Percentiles rank a stretch among this genome's conserved stretches.
Evolutionary conservation across 2,888 invertebrate genomes (phyloP).

Genomic region (Euzophera pinguis): DNA sequence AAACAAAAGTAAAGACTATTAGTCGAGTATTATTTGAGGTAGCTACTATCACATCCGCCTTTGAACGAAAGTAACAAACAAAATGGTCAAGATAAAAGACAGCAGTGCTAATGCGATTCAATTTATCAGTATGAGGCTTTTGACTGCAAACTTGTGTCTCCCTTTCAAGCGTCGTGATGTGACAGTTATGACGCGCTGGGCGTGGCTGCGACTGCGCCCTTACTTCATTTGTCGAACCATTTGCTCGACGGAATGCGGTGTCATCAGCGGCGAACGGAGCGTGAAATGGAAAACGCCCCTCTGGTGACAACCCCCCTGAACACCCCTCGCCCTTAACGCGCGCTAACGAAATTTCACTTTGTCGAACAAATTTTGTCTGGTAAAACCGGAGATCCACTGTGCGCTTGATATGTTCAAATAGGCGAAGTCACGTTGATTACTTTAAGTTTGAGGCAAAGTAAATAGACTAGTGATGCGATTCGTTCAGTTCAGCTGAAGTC

Average conservation of each 20-base stretch:
- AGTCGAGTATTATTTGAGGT: not conserved
- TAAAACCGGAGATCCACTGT: conserved; percentile 33
- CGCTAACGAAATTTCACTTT: conserved; percentile 70
- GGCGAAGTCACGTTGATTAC: conserved; percentile 45
- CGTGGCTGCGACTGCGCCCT: conserved; percentile 68
- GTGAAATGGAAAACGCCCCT: conserved; percentile 79
- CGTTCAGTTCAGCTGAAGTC: conserved; percentile 27
- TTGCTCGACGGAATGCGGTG: conserved; percentile 74
- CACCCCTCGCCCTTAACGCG: conserved; percentile 48
- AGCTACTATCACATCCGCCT: not conserved
- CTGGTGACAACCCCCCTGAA: conserved; percentile 51
- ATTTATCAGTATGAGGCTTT: conserved; percentile 54
- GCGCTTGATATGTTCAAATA: conserved; percentile 45
- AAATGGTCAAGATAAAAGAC: conserved; percentile 22
- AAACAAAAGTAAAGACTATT: conserved; percentile 19
- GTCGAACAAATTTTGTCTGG: conserved; percentile 41
- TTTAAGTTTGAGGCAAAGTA: conserved; percentile 34
- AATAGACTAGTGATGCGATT: conserved; percentile 30
- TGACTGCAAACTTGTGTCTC: conserved; percentile 29
- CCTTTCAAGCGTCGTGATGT: conserved; percentile 38
- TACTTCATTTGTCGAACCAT: conserved; percentile 77
- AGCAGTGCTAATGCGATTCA: conserved; percentile 55
- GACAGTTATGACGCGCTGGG: conserved; percentile 75
- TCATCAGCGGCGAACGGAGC: conserved; percentile 75
- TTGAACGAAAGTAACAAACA: conserved; percentile 1